Conservation (phyloP, 53 echinoderm and acorn worm species). For the Zoroaster sp. region DNA sequence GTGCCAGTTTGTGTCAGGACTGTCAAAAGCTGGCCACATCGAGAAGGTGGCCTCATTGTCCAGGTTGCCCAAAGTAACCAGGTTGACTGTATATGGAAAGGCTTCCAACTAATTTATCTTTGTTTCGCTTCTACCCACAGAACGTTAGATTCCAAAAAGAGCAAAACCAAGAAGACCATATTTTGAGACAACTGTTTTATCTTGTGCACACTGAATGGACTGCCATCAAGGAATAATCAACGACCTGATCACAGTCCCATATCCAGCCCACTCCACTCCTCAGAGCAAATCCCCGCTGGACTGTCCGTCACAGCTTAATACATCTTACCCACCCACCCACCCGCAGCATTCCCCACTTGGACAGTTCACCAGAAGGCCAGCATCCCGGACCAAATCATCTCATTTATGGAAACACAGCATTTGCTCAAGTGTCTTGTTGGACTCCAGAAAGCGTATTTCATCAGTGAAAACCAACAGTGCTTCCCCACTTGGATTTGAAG, state of each 20-base stretch:
- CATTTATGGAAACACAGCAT: not conserved
- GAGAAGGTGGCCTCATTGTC: no score
- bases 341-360: not conserved
- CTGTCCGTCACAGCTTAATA: no score
- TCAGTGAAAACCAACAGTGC: not conserved
- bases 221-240: not conserved
- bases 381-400: constrained; percentile 12
- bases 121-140: not conserved
- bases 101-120: no score
- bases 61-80: no score
- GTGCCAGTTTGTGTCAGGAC: no score
- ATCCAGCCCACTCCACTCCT: no score
- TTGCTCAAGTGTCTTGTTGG: not conserved
- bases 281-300: no score
- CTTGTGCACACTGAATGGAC: constrained; percentile 35
- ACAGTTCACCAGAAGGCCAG: not conserved
- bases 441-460: not conserved
- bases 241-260: not conserved
- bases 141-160: constrained; percentile 64
- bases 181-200: constrained; percentile 37
- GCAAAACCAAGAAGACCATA: constrained; percentile 61
- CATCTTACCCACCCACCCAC: not conserved
- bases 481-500: no score
- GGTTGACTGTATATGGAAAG: no score
- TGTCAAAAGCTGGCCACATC: no score